Conservation (phyloP, 2,797 vertebrate genomes). For the Epinephelus malabaricus region DNA sequence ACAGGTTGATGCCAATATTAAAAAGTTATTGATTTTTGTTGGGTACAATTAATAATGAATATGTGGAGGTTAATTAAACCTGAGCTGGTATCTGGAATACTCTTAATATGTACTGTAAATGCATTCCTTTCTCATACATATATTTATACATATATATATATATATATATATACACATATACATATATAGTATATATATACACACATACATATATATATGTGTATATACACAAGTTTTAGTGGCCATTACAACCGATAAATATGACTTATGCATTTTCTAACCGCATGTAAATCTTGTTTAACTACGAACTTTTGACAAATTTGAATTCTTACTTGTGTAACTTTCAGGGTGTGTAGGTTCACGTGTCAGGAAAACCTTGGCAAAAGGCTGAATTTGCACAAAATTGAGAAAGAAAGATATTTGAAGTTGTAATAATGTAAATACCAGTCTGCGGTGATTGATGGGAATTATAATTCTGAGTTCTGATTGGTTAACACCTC, state of each 20-base stretch:
- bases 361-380: slow-evolving; percentile 44
- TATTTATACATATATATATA: too few species aligned
- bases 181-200: neutral
- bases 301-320: slow-evolving; percentile 18
- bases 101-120: slow-evolving; percentile 21
- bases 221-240: slow-evolving; percentile 23
- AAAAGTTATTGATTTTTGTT: neutral
- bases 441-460: neutral
- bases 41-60: neutral
- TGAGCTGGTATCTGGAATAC: slow-evolving; percentile 19
- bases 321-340: slow-evolving; percentile 42
- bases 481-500: neutral
- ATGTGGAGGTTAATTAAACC: neutral
- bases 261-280: slow-evolving; percentile 60
- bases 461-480: neutral
- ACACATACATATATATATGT: neutral
- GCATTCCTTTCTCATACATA: neutral
- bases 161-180: too few species aligned
- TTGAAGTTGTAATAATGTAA: slow-evolving; percentile 1
- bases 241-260: slow-evolving; percentile 34
- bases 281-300: slow-evolving; percentile 48
- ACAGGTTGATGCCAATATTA: neutral
- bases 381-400: slow-evolving; percentile 45
- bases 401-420: neutral
- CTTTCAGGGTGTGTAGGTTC: slow-evolving; percentile 17